Conservation (phyloP, 2,797 vertebrate genomes). For the Manis pentadactyla region DNA sequence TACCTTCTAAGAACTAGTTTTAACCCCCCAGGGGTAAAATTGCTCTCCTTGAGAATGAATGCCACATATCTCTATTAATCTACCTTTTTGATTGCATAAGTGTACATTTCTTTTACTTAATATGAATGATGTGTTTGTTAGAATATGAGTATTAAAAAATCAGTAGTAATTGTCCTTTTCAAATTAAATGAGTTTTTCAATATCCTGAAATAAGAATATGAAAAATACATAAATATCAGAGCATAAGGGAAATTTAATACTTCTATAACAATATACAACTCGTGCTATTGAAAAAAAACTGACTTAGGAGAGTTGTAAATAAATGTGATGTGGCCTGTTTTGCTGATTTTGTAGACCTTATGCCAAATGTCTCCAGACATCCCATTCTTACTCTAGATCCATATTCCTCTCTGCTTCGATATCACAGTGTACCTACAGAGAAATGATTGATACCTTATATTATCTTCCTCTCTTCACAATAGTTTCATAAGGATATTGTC, state of each 20-base stretch:
- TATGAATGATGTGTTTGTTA: neutral
- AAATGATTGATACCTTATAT: constrained; percentile 70
- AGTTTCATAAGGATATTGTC: constrained; percentile 47
- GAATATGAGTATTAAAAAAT: neutral
- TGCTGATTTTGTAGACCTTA: neutral
- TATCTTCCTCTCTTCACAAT: constrained; percentile 49
- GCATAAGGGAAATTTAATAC: neutral
- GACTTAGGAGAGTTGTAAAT: neutral
- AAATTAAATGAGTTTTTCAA: neutral
- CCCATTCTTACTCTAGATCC: neutral
- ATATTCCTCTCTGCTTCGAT: constrained; percentile 49
- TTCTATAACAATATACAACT: neutral
- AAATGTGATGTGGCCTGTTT: neutral
- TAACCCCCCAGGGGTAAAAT: neutral
- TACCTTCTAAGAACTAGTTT: neutral
- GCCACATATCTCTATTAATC: neutral
- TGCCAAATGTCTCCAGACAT: neutral
- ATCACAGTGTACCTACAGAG: constrained; percentile 63
- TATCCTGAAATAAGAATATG: neutral
- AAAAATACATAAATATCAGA: neutral
- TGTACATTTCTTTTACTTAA: neutral
- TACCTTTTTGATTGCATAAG: neutral
- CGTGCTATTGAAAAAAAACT: neutral
- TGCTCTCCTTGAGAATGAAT: neutral
- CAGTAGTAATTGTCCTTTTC: neutral